Evolutionary conservation across 2,888 invertebrate genomes (phyloP).

Genomic region (Acutogordius australiensis): DNA sequence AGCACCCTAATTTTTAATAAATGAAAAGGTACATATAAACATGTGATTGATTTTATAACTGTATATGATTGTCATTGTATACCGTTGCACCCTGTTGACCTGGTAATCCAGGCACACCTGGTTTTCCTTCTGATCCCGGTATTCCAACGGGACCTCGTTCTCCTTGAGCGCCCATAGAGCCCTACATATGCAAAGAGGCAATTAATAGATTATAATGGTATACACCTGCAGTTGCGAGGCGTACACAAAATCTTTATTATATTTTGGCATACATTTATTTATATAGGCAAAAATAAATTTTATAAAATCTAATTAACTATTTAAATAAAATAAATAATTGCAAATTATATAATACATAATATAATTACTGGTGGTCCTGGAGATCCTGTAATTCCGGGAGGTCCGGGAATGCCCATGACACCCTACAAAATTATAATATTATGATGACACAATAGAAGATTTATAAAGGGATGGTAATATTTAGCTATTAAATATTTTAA

Average conservation of each 20-base stretch:
- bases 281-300: no score
- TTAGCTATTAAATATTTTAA: neutral
- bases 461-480: neutral
- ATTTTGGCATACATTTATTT: no score
- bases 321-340: no score
- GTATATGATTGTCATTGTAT: neutral
- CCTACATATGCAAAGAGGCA: neutral
- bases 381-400: neutral
- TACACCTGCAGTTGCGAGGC: no score
- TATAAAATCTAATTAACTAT: no score
- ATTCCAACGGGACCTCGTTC: neutral
- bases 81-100: constrained; percentile 1
- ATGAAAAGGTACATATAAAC: neutral
- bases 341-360: no score
- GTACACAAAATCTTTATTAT: no score
- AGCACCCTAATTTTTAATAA: neutral
- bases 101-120: constrained; percentile 2
- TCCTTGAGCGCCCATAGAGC: neutral
- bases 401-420: constrained; percentile 4
- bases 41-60: no score
- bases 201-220: neutral
- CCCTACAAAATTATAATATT: neutral
- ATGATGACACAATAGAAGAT: neutral
- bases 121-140: neutral
- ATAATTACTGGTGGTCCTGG: constrained; percentile 6